These are phyloP conservation scores for Caenorhabditis sp. DNA, from an alignment of 2,888 invertebrate species.

Conservation along the genomic window DNA sequence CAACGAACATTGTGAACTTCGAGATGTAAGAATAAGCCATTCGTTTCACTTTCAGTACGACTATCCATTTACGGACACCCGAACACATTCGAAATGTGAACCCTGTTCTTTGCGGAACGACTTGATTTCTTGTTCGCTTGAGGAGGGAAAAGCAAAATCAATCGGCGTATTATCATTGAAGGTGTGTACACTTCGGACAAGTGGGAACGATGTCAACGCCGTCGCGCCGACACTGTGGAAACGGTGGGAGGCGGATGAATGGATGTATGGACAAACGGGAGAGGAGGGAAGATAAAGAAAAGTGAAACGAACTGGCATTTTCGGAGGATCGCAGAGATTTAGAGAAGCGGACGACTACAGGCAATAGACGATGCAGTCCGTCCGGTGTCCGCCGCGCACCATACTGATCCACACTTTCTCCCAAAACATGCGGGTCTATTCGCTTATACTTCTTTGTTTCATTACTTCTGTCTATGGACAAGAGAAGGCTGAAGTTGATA, in stretches of 20 bases:
- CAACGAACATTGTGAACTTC: slow-evolving; percentile 4
- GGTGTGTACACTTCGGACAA: slow-evolving; percentile 56
- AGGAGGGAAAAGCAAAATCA: slow-evolving; percentile 21
- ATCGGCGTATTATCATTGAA: slow-evolving; percentile 47
- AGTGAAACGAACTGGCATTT: slow-evolving; percentile 67
- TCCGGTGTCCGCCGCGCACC: slow-evolving; percentile 61
- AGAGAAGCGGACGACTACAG: slow-evolving; percentile 60
- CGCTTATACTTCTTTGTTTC: slow-evolving; percentile 59
- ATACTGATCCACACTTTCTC: slow-evolving; percentile 62
- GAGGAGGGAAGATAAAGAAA: slow-evolving; percentile 50
- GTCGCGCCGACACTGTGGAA: slow-evolving; percentile 40
- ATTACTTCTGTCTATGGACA: slow-evolving; percentile 67
- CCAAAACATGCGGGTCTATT: slow-evolving; percentile 66
- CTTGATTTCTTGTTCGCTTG: slow-evolving; percentile 23
- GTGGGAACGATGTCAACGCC: slow-evolving; percentile 61
- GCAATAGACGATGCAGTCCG: slow-evolving; percentile 55
- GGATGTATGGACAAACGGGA: slow-evolving; percentile 45
- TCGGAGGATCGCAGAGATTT: slow-evolving; percentile 53
- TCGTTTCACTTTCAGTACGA: slow-evolving; percentile 6
- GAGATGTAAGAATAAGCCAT: not conserved
- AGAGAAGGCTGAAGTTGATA: slow-evolving; percentile 82
- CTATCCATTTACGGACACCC: not conserved
- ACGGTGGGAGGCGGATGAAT: slow-evolving; percentile 25
- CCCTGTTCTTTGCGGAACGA: slow-evolving; percentile 23
- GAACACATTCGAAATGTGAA: slow-evolving; percentile 7